Percentiles rank a stretch among this genome's conserved stretches.
Evolutionary conservation across 2,797 vertebrate species (phyloP).

Genomic region (Cossypha polioptera): DNA sequence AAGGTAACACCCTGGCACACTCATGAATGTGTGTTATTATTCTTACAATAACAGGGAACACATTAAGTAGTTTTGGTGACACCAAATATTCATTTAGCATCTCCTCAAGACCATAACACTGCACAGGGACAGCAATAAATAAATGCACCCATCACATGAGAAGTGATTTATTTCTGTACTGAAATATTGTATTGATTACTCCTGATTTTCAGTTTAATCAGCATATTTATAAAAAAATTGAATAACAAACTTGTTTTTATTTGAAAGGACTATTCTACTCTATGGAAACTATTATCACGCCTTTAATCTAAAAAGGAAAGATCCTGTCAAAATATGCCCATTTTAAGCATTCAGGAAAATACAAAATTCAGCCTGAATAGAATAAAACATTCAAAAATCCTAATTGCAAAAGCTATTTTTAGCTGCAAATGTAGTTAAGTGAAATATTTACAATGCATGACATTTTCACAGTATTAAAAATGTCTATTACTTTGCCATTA

Average conservation of each 20-base stretch:
- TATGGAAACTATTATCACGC: neutral
- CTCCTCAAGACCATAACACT: neutral
- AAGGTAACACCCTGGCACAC: neutral
- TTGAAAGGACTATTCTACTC: neutral
- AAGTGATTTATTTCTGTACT: neutral
- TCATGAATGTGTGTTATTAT: fast-evolving
- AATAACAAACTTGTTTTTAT: neutral
- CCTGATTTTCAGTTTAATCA: neutral
- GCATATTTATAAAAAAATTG: neutral
- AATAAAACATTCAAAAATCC: neutral
- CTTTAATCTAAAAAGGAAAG: neutral
- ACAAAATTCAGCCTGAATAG: neutral
- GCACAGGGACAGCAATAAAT: neutral
- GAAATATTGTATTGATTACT: neutral
- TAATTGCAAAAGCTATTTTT: slow-evolving; percentile 11
- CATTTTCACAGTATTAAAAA: neutral
- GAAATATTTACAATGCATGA: neutral
- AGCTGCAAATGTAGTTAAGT: neutral
- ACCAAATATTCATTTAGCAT: neutral
- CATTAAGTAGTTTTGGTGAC: neutral
- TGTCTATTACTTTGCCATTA: neutral
- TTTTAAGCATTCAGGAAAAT: neutral
- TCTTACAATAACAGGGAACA: neutral
- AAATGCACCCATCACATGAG: neutral
- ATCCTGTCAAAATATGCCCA: neutral